Evolutionary conservation across 2,797 vertebrate species (phyloP).

Genomic region (Sciaenops ocellatus): DNA sequence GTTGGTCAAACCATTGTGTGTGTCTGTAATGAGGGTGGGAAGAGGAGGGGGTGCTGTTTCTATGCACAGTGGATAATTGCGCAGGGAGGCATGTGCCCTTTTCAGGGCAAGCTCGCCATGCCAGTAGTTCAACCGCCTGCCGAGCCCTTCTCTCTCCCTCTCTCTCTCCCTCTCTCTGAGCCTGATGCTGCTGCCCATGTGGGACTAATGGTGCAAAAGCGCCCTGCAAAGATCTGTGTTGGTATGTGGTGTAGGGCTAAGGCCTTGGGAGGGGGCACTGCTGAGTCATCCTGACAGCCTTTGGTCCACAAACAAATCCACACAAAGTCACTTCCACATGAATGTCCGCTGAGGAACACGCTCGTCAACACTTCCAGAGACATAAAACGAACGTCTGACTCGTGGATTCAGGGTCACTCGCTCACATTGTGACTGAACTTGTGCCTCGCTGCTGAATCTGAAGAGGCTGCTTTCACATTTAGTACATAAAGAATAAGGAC

Average conservation of each 20-base stretch:
- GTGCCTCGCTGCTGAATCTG: no score
- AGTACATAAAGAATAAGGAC: conserved; percentile 4
- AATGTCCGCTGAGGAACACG: conserved; percentile 33
- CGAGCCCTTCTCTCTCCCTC: conserved; percentile 20
- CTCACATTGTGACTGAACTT: not conserved
- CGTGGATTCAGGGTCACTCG: conserved; percentile 30
- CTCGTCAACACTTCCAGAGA: conserved; percentile 38
- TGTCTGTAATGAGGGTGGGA: conserved; percentile 57
- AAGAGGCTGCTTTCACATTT: not conserved
- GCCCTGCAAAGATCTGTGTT: conserved; percentile 63
- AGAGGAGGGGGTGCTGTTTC: conserved; percentile 65
- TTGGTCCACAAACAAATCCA: conserved; percentile 57
- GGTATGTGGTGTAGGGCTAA: conserved; percentile 51
- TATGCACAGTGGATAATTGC: conserved; percentile 79
- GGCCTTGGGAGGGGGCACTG: conserved; percentile 60
- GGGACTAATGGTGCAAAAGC: conserved; percentile 72
- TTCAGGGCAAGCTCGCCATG: conserved; percentile 77
- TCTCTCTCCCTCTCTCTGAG: conserved; percentile 24
- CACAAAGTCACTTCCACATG: conserved; percentile 60
- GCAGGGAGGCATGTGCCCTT: conserved; percentile 81
- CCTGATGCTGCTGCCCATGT: conserved; percentile 68
- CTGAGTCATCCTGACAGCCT: conserved; percentile 73
- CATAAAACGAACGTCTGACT: conserved; percentile 33
- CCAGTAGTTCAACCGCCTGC: conserved; percentile 75
- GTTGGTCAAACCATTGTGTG: conserved; percentile 72